Percentiles rank a stretch among this genome's conserved stretches.
Evolutionary conservation across 1,140 invertebrate species (phyloP).

Genomic region (Pseudomyrmex concolor): DNA sequence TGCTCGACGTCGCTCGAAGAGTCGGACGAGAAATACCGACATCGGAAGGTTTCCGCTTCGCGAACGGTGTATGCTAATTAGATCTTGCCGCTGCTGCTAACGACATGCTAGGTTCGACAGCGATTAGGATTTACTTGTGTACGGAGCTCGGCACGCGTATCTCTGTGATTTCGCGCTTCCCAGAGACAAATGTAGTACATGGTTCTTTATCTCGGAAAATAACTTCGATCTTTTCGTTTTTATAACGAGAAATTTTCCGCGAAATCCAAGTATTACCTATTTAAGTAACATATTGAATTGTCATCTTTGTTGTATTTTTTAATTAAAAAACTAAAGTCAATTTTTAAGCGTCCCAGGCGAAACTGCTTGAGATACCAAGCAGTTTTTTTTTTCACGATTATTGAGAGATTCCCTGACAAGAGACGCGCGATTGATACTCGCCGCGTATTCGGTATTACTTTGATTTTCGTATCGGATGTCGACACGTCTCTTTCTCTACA

Average conservation of each 20-base stretch:
- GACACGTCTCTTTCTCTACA: neutral
- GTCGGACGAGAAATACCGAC: slow-evolving; percentile 34
- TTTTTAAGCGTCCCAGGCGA: neutral
- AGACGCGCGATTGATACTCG: slow-evolving; percentile 5
- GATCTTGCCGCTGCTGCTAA: slow-evolving; percentile 41
- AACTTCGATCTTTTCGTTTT: neutral
- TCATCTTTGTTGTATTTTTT: too few species aligned
- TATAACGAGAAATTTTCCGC: neutral
- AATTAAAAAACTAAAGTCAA: neutral
- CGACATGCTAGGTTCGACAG: slow-evolving; percentile 23
- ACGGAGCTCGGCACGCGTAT: slow-evolving; percentile 12
- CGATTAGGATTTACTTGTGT: slow-evolving; percentile 40
- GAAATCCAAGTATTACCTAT: too few species aligned
- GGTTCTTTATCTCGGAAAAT: slow-evolving; percentile 10
- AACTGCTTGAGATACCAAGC: neutral
- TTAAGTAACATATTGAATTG: neutral
- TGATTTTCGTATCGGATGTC: slow-evolving; percentile 38
- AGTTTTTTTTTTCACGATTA: neutral
- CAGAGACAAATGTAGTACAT: neutral
- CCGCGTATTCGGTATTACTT: neutral
- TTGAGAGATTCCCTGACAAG: neutral
- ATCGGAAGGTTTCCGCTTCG: slow-evolving; percentile 28
- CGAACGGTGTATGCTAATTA: slow-evolving; percentile 45
- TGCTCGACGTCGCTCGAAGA: slow-evolving; percentile 14
- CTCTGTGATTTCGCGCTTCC: neutral